A percentile compares a stretch with the other conserved stretches of the same genome.
phyloP scores from a whole-genome alignment of 1,140 invertebrate genomes.

The Condylostylus longicornis region DNA sequence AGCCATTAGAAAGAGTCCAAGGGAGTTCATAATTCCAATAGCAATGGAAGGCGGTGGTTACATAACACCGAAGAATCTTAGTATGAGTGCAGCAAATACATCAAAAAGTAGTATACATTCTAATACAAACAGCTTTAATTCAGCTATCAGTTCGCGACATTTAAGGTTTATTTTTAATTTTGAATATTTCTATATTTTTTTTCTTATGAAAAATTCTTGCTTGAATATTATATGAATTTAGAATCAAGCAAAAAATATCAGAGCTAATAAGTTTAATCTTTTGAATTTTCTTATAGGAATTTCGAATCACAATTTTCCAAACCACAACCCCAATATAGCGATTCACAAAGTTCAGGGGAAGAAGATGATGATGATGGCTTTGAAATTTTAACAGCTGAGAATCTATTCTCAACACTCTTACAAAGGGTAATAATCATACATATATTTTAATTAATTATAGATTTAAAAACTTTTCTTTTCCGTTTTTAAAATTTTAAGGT shows the following conservation, averaged over 20 bases:
- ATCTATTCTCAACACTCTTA: slow-evolving; percentile 71
- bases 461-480: slow-evolving; percentile 7
- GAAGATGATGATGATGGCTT: slow-evolving; percentile 82
- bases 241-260: slow-evolving; percentile 59
- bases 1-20: slow-evolving; percentile 69
- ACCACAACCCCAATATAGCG: slow-evolving; percentile 51
- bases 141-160: too few relatives aligned
- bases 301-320: too few relatives aligned
- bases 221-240: too few relatives aligned
- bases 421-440: slow-evolving; percentile 45
- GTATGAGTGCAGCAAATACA: too few relatives aligned
- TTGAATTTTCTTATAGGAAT: too few relatives aligned
- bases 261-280: too few relatives aligned
- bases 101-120: too few relatives aligned
- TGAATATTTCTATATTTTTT: too few relatives aligned
- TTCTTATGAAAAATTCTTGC: too few relatives aligned
- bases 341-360: slow-evolving; percentile 73
- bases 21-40: slow-evolving; percentile 84
- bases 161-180: too few relatives aligned
- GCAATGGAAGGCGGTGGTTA: slow-evolving; percentile 75
- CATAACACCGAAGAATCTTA: slow-evolving; percentile 60
- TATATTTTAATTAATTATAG: slow-evolving; percentile 1
- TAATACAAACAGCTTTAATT: too few relatives aligned
- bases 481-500: slow-evolving; percentile 35
- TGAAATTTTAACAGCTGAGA: slow-evolving; percentile 77